Conservation (phyloP, 30 jellyfish, hydroid and myxozoan genomes). For the Aurelia aurita complex sp. Pacific region DNA sequence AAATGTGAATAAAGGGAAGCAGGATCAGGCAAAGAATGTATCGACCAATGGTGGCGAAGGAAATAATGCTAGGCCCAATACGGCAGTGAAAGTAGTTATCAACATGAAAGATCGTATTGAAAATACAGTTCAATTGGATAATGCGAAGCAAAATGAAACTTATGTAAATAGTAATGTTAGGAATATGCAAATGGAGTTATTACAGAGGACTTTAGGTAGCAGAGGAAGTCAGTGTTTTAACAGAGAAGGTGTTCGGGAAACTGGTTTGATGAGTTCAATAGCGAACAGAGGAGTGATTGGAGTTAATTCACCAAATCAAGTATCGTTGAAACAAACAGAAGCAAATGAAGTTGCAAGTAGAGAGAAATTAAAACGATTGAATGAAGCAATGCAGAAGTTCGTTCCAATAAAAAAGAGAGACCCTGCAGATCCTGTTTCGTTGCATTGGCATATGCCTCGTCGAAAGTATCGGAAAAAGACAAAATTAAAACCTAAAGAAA, state of each 20-base stretch:
- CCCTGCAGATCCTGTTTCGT: conserved; percentile 26
- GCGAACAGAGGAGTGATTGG: no score
- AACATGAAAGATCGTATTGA: no score
- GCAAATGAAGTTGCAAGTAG: neutral
- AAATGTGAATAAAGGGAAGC: neutral
- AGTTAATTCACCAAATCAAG: no score
- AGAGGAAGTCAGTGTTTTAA: no score
- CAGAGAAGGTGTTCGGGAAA: no score
- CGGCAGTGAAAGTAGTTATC: neutral
- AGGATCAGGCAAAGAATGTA: neutral
- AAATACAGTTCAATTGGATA: no score
- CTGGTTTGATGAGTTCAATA: no score
- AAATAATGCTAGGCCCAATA: neutral
- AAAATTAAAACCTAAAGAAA: neutral
- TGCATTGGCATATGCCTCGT: conserved; percentile 44
- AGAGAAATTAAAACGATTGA: conserved; percentile 5
- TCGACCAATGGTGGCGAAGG: neutral
- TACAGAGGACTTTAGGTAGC: no score
- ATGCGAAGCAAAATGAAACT: no score
- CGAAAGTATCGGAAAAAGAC: conserved; percentile 18
- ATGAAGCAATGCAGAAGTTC: conserved; percentile 44
- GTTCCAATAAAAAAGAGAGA: conserved; percentile 42
- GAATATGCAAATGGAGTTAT: no score
- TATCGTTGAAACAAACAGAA: no score
- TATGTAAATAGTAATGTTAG: no score